phyloP scores from a whole-genome alignment of 2,888 invertebrate genomes.

The Archips xylosteana region DNA sequence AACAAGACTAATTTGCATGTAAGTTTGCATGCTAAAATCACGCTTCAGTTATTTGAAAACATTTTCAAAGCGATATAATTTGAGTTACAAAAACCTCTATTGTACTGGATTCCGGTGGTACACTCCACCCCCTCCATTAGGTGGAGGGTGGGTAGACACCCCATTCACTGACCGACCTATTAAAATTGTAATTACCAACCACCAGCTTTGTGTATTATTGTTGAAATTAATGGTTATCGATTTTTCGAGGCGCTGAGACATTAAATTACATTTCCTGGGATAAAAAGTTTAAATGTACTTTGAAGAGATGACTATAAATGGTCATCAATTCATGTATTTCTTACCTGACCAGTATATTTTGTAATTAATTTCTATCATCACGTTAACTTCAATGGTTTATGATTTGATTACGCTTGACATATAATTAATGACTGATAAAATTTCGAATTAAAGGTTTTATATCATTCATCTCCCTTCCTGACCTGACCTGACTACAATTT shows the following conservation, averaged over 20 bases:
- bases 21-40: slow-evolving; percentile 50
- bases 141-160: slow-evolving; percentile 46
- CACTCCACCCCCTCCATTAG: slow-evolving; percentile 47
- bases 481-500: neutral
- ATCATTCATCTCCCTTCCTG: neutral
- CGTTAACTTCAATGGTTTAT: neutral
- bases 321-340: neutral
- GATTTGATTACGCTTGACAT: neutral
- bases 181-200: slow-evolving; percentile 80
- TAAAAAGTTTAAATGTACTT: slow-evolving; percentile 10
- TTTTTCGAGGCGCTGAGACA: slow-evolving; percentile 50
- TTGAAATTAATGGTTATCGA: slow-evolving; percentile 72
- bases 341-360: neutral
- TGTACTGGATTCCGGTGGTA: slow-evolving; percentile 61
- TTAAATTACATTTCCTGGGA: slow-evolving; percentile 23
- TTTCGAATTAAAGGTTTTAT: neutral
- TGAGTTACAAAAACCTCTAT: slow-evolving; percentile 68
- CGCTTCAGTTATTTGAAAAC: slow-evolving; percentile 57
- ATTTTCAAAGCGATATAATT: slow-evolving; percentile 71
- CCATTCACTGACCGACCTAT: slow-evolving; percentile 75
- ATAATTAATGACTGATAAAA: neutral
- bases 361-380: neutral
- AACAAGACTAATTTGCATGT: slow-evolving; percentile 37
- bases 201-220: slow-evolving; percentile 74
- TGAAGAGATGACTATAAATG: neutral